These are phyloP conservation scores for Drosophila borborema DNA, from an alignment of 2,888 invertebrate species.

Conservation along the genomic window DNA sequence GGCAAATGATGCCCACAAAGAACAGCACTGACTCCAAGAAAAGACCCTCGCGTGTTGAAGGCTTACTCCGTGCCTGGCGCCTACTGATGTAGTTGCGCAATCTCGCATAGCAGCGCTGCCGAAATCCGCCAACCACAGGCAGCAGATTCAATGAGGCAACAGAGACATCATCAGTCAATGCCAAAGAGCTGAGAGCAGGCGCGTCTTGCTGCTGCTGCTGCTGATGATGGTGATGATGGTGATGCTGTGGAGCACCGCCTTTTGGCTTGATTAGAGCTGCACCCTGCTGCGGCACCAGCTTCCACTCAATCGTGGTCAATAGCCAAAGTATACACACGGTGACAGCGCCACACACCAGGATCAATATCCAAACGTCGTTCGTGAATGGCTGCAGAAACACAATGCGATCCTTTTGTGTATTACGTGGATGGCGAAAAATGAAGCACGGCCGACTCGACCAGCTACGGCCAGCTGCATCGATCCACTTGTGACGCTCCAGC, in stretches of 20 bases:
- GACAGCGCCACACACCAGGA: constrained; percentile 83
- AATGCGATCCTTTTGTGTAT: constrained; percentile 87
- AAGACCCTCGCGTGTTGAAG: constrained; percentile 65
- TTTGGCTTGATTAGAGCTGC: constrained; percentile 68
- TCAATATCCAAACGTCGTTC: constrained; percentile 87
- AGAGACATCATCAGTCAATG: constrained; percentile 8
- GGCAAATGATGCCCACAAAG: constrained; percentile 85
- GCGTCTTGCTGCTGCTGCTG: constrained; percentile 10
- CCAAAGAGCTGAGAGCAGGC: not conserved
- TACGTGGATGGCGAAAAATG: constrained; percentile 89
- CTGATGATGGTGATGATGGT: constrained; percentile 5
- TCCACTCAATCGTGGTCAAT: constrained; percentile 69
- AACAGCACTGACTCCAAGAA: constrained; percentile 84
- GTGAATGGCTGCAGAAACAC: constrained; percentile 89
- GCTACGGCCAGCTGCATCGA: constrained; percentile 83
- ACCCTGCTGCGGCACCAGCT: constrained; percentile 56
- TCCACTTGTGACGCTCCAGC: constrained; percentile 87
- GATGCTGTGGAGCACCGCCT: constrained; percentile 51
- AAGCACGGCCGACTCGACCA: constrained; percentile 87
- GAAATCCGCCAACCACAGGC: constrained; percentile 29
- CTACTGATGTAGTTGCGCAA: constrained; percentile 44
- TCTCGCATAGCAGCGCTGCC: constrained; percentile 51
- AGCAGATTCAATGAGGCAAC: constrained; percentile 26
- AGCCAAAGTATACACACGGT: constrained; percentile 79
- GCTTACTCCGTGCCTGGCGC: constrained; percentile 34